Evolutionary conservation across 2,113 vertebrate species (phyloP), one percentile per base, ranked within the genome.

Genomic region (Blennius ocellaris): DNA sequence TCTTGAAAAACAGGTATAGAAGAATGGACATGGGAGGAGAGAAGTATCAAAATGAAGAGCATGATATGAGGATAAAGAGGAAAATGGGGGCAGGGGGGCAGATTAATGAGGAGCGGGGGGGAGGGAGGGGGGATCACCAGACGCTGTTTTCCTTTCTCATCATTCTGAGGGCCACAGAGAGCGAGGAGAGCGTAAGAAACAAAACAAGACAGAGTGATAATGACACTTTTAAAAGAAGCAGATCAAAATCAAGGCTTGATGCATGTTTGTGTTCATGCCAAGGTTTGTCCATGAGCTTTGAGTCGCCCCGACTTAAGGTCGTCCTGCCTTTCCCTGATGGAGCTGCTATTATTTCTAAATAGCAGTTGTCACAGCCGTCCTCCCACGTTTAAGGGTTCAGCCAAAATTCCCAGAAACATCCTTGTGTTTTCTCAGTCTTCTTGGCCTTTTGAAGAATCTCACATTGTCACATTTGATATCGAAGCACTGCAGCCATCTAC

Each of bases 311-410:
- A 47, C 77, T 72, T 63, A 1, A 78, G 72, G 72, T 74, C 77
- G 66, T 81, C 84, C 76, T 83, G 70, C 74, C 73, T 50, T 73
- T 59, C 69, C 55, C 38, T 63, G 66, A 79, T 73, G 66, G 63
- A 49, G 17, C 78, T 41, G 54, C 79, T 0, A 61, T 48, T 10
- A 36, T 50, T 76, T 57, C 64, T 90, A 92, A 88, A 90, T 75
- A 88, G 63, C 79, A 73, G 74, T 90, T 92, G 91, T 88, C 89
- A 87, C 79, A 69, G 68, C 68, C 71, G 1, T 92, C 87, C 89
- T 73, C 91, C 91, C 84, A 91, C 89, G 68, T 65, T 54, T 53
- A 30, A 71, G 8, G 47, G 85, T 44, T 69, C 73, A 82, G 71
- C 73, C 71, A 76, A 70, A 87, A 82, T 54, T 54, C 68, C 62